Percentiles rank a stretch among this genome's conserved stretches.
phyloP scores from a whole-genome alignment of 2,797 vertebrate species.

The Megalops cyprinoides region DNA sequence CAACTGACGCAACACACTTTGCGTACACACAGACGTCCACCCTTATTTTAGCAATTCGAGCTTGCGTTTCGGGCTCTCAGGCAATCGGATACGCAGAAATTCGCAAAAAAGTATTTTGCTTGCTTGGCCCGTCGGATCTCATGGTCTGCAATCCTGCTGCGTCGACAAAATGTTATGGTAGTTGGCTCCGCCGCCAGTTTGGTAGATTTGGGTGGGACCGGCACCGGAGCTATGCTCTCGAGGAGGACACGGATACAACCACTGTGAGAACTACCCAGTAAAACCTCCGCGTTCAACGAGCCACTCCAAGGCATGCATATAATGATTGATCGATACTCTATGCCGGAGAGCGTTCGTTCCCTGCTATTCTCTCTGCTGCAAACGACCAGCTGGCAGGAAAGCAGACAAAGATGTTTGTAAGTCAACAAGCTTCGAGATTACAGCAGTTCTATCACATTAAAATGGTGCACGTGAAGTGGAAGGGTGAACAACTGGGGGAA shows the following conservation, averaged over 20 bases:
- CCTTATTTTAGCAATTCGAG: neutral
- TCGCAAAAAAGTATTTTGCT: neutral
- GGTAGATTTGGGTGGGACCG: neutral
- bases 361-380: neutral
- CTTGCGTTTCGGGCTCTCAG: neutral
- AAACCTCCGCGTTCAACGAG: neutral
- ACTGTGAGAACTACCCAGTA: neutral
- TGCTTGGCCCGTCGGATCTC: neutral
- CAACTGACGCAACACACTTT: neutral
- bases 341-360: neutral
- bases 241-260: neutral
- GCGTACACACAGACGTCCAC: neutral
- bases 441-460: neutral
- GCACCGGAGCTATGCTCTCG: neutral
- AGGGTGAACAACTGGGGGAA: neutral
- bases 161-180: neutral
- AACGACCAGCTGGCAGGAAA: neutral
- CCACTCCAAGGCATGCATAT: neutral
- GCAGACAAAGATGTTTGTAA: neutral
- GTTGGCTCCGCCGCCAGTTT: neutral
- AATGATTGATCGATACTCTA: neutral
- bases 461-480: neutral
- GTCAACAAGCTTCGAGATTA: neutral
- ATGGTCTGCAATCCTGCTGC: neutral
- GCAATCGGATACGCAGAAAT: neutral